Base-by-base conservation (phyloP, 2,888 invertebrate genomes). In the Plagiodera versicolora region DNA sequence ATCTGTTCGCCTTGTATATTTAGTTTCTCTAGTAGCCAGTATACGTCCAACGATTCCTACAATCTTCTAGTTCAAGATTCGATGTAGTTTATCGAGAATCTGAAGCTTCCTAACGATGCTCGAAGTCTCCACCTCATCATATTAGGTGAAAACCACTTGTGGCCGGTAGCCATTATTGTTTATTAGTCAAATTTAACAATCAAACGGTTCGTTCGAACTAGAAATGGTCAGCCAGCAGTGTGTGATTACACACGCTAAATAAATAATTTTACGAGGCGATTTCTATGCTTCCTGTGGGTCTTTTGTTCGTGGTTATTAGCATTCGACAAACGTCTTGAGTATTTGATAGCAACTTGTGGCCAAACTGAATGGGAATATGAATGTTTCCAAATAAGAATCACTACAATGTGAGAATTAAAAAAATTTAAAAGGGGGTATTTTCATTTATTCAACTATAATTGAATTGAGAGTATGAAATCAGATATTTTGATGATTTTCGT, bases 251-350 rank as follows among this genome's bases (percentile, higher is more conserved):
- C 14, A 14, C 39, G 6, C 39, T 39, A 39, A 39, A 39, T 39
- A 39, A 39, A 39, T 39, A 39, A 39, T 39, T 39, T 39, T 39
- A 39, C 39, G 39, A 39, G 39, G 39, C 14, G 39, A 39, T 39
- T 39, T 11, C 14, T n/a, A 39, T 39, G 39, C 39, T 39, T 39
- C 39, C 39, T 39, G 39, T 14, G 14, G 4, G n/a, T 39, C 11
- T 3, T 32, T 39, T 39, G 39, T 39, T 39, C 14, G 39, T 39
- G 39, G 39, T 14, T 39, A 39, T 39, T 39, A 39, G 14, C 39
- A 39, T 39, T 39, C 39, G 14, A 14, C 39, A 39, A 39, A 39
- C 39, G 39, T 39, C 39, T 32, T 5, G 10, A 32, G 32, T 10
- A 5, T 24, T 24, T 24, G 24, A n/a, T n/a, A n/a, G n/a, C n/a